Conservation (phyloP, 1,140 invertebrate species). For the Scaptodrosophila lebanonensis region DNA sequence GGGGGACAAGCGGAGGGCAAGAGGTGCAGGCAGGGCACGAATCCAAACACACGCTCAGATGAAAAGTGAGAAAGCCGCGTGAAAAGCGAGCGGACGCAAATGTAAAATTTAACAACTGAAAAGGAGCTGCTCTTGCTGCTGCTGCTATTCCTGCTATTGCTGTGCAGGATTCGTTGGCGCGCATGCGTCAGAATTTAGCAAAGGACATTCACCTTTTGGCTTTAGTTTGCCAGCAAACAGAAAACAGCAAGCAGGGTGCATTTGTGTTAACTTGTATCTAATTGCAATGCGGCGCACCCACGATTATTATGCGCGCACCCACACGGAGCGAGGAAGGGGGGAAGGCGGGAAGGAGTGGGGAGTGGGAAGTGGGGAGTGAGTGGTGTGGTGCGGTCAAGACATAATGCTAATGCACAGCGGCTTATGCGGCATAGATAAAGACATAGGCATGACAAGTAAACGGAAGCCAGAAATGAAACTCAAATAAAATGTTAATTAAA, state of each 20-base stretch:
- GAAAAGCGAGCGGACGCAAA: conserved; percentile 13
- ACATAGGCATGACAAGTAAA: neutral
- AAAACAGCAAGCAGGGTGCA: too few species aligned
- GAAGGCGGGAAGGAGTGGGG: too few species aligned
- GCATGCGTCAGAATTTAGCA: conserved; percentile 45
- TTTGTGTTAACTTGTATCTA: conserved; percentile 55
- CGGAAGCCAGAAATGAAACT: neutral
- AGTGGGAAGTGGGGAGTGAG: too few species aligned
- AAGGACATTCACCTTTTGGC: conserved; percentile 61
- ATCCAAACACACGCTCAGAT: too few species aligned
- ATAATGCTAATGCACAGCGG: neutral
- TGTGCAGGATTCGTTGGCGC: conserved; percentile 21
- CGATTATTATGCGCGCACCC: too few species aligned
- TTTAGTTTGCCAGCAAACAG: conserved; percentile 63
- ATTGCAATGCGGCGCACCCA: conserved; percentile 53
- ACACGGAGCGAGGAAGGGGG: too few species aligned
- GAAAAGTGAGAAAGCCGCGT: conserved; percentile 18
- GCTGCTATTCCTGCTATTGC: neutral
- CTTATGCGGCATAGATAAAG: too few species aligned
- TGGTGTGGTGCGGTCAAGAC: neutral
- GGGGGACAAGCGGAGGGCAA: too few species aligned
- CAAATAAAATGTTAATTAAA: conserved; percentile 49
- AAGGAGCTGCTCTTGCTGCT: neutral
- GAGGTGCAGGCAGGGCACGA: too few species aligned
- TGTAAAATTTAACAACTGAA: neutral